Conservation (phyloP, 2,888 invertebrate species). For the Agrenia bidenticulata region DNA sequence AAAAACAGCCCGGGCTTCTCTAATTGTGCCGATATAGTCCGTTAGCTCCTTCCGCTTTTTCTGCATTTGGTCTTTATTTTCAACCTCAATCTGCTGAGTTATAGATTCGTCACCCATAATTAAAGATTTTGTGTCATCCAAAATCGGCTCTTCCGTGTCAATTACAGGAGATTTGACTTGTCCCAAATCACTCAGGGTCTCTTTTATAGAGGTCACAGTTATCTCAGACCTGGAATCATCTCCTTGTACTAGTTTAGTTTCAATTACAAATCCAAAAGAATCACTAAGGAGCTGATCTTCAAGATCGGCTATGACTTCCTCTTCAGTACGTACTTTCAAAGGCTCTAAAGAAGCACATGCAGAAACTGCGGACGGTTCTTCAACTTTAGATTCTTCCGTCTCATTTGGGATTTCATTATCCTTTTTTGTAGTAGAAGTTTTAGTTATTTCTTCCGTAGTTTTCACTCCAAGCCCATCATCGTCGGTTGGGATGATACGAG, state of each 20-base stretch:
- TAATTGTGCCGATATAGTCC: slow-evolving; percentile 44
- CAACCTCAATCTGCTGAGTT: slow-evolving; percentile 18
- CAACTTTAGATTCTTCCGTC: no score
- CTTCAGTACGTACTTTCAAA: no score
- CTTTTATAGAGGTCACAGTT: background rate
- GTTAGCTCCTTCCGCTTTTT: slow-evolving; percentile 25
- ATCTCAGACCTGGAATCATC: no score
- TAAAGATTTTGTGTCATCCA: slow-evolving; percentile 5
- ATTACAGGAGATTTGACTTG: background rate
- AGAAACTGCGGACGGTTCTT: no score
- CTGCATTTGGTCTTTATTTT: slow-evolving; percentile 13
- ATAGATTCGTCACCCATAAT: slow-evolving; percentile 16
- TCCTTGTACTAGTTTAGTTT: no score
- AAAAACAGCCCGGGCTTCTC: slow-evolving; percentile 45
- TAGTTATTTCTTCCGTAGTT: no score
- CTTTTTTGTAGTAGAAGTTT: no score
- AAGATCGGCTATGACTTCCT: slow-evolving; percentile 24
- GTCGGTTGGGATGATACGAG: background rate
- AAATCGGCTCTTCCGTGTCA: background rate
- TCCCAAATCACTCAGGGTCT: background rate
- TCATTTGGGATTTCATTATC: no score
- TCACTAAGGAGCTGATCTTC: slow-evolving; percentile 23
- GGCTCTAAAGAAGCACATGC: no score
- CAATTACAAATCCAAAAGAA: no score
- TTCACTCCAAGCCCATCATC: no score